phyloP scores from a whole-genome alignment of 2,113 vertebrate species.

The Fulmarus glacialis region DNA sequence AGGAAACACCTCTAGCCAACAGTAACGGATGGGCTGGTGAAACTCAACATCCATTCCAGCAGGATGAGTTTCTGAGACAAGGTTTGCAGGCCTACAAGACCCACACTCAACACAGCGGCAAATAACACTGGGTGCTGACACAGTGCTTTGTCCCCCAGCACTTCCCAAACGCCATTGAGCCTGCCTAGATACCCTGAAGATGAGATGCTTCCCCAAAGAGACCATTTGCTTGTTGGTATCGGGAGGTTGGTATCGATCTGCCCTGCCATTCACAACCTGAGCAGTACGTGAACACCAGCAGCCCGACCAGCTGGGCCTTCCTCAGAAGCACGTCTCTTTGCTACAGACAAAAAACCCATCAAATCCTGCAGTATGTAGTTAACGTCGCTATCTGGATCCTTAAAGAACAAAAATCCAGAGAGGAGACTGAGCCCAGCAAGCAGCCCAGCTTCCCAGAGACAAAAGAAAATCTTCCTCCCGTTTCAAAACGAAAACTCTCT shows the following conservation, averaged over 20 bases:
- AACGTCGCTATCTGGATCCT: rapidly evolving
- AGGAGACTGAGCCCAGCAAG: neutral
- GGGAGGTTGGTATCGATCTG: neutral
- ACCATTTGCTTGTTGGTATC: rapidly evolving
- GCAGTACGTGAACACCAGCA: rapidly evolving
- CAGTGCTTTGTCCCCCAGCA: conserved; percentile 39
- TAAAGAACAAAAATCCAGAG: neutral
- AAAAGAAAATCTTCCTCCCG: neutral
- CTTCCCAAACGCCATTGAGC: neutral
- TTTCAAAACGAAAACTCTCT: neutral
- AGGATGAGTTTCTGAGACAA: neutral
- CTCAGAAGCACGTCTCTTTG: neutral
- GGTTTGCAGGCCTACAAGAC: neutral
- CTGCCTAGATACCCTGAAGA: neutral
- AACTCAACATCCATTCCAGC: neutral
- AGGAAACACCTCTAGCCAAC: neutral
- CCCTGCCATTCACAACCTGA: neutral
- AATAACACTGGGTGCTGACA: neutral
- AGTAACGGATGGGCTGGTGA: neutral
- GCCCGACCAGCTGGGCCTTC: neutral
- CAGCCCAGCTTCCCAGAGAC: neutral
- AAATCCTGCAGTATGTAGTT: neutral
- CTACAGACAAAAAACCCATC: neutral
- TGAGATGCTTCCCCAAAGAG: neutral
- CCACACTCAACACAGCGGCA: neutral